Evolutionary conservation across 1,140 invertebrate genomes (phyloP).

Genomic region (Sipha flava): DNA sequence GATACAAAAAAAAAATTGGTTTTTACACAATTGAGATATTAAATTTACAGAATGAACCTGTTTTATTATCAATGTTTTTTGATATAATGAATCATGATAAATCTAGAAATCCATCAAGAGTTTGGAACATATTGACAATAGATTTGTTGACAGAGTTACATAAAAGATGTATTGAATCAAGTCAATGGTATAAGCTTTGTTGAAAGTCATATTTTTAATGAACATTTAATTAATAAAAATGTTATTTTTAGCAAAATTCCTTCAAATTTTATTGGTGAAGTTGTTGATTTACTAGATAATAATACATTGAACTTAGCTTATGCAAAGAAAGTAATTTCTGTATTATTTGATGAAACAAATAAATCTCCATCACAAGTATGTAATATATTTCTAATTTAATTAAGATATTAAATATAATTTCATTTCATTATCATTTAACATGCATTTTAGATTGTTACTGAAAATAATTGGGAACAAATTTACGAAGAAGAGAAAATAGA

Average conservation of each 20-base stretch:
- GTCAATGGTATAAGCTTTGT: constrained; percentile 47
- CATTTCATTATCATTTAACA: not conserved
- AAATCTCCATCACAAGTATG: constrained; percentile 45
- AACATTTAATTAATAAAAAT: constrained; percentile 12
- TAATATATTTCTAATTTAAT: constrained; percentile 11
- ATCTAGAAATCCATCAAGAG: constrained; percentile 49
- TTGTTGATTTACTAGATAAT: constrained; percentile 52
- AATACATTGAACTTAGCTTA: constrained; percentile 54
- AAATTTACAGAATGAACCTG: constrained; percentile 51
- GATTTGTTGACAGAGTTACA: constrained; percentile 57
- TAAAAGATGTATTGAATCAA: constrained; percentile 51
- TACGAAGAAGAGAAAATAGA: constrained; percentile 52
- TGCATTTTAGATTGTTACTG: constrained; percentile 50
- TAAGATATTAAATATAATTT: not conserved
- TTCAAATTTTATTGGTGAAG: constrained; percentile 49
- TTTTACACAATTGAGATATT: not conserved
- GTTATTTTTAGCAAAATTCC: constrained; percentile 46
- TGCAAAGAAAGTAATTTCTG: constrained; percentile 48
- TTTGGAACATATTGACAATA: constrained; percentile 59
- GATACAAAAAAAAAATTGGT: not conserved
- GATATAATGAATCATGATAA: constrained; percentile 47
- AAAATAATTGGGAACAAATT: constrained; percentile 57
- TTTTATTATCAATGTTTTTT: constrained; percentile 54
- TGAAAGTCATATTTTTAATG: constrained; percentile 7
- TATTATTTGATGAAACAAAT: constrained; percentile 45